These are phyloP conservation scores for Lonchura striata DNA, from an alignment of 2,113 vertebrate genomes.

Conservation along the genomic window DNA sequence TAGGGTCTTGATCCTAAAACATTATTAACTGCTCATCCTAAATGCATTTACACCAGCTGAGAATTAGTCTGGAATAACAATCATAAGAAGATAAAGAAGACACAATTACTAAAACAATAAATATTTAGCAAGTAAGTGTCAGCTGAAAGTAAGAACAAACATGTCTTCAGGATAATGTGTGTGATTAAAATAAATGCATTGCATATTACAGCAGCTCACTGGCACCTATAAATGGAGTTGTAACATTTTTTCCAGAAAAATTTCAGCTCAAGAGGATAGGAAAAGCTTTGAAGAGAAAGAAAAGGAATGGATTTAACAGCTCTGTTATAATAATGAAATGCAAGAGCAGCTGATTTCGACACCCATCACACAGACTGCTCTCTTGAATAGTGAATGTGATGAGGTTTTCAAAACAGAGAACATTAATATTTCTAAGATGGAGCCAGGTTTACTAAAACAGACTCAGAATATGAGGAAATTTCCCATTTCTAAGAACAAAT, in stretches of 20 bases:
- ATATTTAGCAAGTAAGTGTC: not conserved
- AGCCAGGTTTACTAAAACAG: not conserved
- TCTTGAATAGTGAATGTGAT: not conserved
- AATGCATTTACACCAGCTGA: not conserved
- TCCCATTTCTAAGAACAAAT: conserved; percentile 16
- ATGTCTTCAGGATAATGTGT: not conserved
- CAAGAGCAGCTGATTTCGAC: not conserved
- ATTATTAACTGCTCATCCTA: not conserved
- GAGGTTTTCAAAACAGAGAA: not conserved
- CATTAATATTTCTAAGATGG: not conserved
- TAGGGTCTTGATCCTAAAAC: not conserved
- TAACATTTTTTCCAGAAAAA: not conserved
- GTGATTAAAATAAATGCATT: not conserved
- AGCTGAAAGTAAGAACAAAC: not conserved
- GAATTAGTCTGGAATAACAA: not conserved
- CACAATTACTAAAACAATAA: not conserved
- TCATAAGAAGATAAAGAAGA: not conserved
- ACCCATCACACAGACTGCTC: not conserved
- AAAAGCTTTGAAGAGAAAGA: not conserved
- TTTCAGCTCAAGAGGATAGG: not conserved
- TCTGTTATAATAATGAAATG: not conserved
- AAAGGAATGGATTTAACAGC: not conserved
- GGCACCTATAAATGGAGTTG: not conserved
- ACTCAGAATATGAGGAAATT: not conserved
- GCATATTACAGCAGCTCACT: not conserved